Evolutionary conservation across 2,888 invertebrate species (phyloP), one percentile per base, ranked within the genome.

Genomic region (Aproaerema taeniolella): DNA sequence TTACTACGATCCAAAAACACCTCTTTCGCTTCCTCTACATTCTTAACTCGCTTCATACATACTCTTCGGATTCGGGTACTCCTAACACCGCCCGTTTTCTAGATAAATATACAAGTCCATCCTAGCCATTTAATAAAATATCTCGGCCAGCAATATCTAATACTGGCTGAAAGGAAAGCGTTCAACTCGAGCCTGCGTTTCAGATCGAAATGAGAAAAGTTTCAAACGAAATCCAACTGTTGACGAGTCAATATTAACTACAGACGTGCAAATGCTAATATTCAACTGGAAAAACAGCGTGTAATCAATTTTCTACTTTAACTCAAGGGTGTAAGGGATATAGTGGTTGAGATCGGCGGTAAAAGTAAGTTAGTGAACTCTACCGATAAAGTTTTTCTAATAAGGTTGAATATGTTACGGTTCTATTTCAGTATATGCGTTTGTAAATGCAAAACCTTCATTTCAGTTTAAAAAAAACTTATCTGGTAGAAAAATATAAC

Each of bases 211-310:
- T 85, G 85, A 85, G 85, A 82, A 85, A 85, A 85, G 85, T 85
- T 85, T 67, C n/a, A 62, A 74, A 74, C 75, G 71, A 76, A 80
- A 75, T 69, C 63, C 66, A 32, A 62, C 58, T 72, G 77, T 74
- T 76, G 75, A 74, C 77, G 80, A 81, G 83, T 82, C 83, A 82
- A 83, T 82, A 81, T 80, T 77, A 78, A 78, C 77, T 77, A 76
- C 75, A 71, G 71, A 70, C 61, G 54, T 49, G 49, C 73, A 50
- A 61, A 52, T 39, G 64, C 70, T 56, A 48, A 41, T 49, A 31
- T 53, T 40, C 42, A 42, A 14, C 15, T 44, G 40, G 37, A 42
- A 38, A 28, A 16, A 8, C 16, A 25, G 5, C 6, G 9, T n/a
- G 9, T 36, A 28, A 3, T 9, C 16, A 7, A 36, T 16, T 28